Evolutionary conservation across 2,797 vertebrate species (phyloP).

Genomic region (Hyperoplus immaculatus): DNA sequence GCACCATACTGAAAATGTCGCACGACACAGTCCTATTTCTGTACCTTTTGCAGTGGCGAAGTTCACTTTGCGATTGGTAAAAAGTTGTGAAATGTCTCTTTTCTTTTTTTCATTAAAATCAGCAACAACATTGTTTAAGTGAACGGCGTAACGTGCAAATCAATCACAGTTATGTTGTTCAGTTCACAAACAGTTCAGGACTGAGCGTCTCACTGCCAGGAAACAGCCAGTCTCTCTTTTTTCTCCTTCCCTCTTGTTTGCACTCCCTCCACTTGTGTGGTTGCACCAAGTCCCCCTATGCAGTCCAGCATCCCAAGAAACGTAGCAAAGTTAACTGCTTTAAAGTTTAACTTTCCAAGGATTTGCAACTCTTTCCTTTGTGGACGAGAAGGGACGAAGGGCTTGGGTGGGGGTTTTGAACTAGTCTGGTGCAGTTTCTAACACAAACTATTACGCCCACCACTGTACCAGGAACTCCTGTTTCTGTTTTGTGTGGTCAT

Average conservation of each 20-base stretch:
- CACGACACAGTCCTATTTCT: conserved; percentile 80
- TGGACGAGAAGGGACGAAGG: conserved; percentile 46
- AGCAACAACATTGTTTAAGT: conserved; percentile 84
- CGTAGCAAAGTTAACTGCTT: conserved; percentile 71
- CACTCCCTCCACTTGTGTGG: conserved; percentile 46
- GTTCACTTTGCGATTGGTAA: conserved; percentile 84
- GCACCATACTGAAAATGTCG: conserved; percentile 87
- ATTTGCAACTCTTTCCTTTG: conserved; percentile 50
- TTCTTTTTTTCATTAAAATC: conserved; percentile 42
- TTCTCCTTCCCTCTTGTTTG: conserved; percentile 49
- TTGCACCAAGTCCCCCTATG: conserved; percentile 49
- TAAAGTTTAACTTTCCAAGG: conserved; percentile 69
- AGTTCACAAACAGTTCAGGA: conserved; percentile 80
- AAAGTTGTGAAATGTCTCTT: conserved; percentile 87
- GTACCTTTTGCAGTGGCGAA: conserved; percentile 88
- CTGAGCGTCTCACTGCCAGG: conserved; percentile 67
- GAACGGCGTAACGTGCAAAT: conserved; percentile 93
- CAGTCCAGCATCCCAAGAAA: conserved; percentile 73
- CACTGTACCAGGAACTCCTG: conserved; percentile 59
- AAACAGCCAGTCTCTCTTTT: conserved; percentile 67
- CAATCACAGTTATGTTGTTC: conserved; percentile 91
- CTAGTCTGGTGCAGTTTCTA: conserved; percentile 51
- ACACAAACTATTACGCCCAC: conserved; percentile 74
- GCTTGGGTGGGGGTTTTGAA: conserved; percentile 54
- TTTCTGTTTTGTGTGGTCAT: conserved; percentile 47